Evolutionary conservation across 1,140 invertebrate species (phyloP).

Genomic region (Drosophila aff.): DNA sequence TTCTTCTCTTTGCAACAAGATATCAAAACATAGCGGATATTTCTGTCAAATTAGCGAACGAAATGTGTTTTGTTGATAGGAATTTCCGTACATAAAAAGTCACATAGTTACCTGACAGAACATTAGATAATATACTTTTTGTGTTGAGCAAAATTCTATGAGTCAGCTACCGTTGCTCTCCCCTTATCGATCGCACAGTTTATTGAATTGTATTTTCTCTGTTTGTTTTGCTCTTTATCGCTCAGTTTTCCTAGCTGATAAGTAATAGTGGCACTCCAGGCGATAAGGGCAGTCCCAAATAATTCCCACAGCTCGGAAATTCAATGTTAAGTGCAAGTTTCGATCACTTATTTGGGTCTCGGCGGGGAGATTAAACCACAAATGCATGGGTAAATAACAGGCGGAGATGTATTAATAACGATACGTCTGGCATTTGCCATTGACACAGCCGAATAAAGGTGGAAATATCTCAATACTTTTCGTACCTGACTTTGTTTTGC

Average conservation of each 20-base stretch:
- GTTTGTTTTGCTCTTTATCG: conserved; percentile 50
- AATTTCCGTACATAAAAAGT: conserved; percentile 30
- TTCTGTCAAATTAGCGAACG: neutral
- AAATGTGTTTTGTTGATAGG: neutral
- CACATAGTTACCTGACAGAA: conserved; percentile 3
- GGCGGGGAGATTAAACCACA: conserved; percentile 36
- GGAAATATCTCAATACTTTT: conserved; percentile 28
- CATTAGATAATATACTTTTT: conserved; percentile 28
- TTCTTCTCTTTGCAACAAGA: neutral
- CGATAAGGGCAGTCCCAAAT: conserved; percentile 22
- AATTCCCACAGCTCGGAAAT: conserved; percentile 23
- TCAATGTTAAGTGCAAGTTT: conserved; percentile 57
- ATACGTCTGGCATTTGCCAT: conserved; percentile 40
- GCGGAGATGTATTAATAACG: conserved; percentile 26
- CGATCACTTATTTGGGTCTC: conserved; percentile 18
- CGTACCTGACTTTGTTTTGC: conserved; percentile 63
- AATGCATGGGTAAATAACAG: conserved; percentile 38
- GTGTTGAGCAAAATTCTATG: conserved; percentile 1
- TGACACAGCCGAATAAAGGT: conserved; percentile 39
- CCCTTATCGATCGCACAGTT: conserved; percentile 25
- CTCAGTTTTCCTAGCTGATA: conserved; percentile 43
- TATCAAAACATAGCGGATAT: neutral
- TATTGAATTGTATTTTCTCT: conserved; percentile 15
- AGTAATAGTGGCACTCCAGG: conserved; percentile 23
- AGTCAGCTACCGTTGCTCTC: conserved; percentile 29